phyloP scores from a whole-genome alignment of 2,888 invertebrate genomes.

The Acronicta leporina region DNA sequence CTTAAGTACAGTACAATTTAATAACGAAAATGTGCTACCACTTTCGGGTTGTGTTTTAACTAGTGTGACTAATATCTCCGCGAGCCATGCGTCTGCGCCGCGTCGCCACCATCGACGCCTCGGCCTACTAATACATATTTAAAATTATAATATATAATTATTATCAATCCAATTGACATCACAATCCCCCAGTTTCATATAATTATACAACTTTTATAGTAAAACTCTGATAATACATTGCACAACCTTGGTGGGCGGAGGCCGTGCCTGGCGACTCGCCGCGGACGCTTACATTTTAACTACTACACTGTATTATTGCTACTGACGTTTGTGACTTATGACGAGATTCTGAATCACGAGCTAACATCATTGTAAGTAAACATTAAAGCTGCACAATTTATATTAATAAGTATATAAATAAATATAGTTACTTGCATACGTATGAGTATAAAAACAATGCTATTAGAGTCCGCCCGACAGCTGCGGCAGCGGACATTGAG shows the following conservation, averaged over 20 bases:
- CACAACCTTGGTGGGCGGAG: slow-evolving; percentile 68
- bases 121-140: slow-evolving; percentile 38
- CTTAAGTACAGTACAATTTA: slow-evolving; percentile 85
- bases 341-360: slow-evolving; percentile 89
- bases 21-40: slow-evolving; percentile 87
- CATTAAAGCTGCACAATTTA: slow-evolving; percentile 89
- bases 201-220: slow-evolving; percentile 61
- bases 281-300: slow-evolving; percentile 69
- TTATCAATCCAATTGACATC: slow-evolving; percentile 58
- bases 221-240: slow-evolving; percentile 75
- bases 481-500: slow-evolving; percentile 81
- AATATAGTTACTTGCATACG: slow-evolving; percentile 80
- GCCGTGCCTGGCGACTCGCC: slow-evolving; percentile 64
- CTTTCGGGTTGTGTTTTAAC: slow-evolving; percentile 86
- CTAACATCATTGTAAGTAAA: slow-evolving; percentile 88
- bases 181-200: slow-evolving; percentile 49
- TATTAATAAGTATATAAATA: slow-evolving; percentile 87
- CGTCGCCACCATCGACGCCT: slow-evolving; percentile 32
- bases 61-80: slow-evolving; percentile 83
- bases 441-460: slow-evolving; percentile 81
- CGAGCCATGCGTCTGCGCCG: slow-evolving; percentile 54
- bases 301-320: slow-evolving; percentile 85
- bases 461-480: slow-evolving; percentile 76
- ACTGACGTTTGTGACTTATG: slow-evolving; percentile 89
- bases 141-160: slow-evolving; percentile 47